Percentiles rank a stretch among this genome's conserved stretches.
Conservation (phyloP, 1,140 invertebrate genomes). For the Drosophila neocordata region DNA sequence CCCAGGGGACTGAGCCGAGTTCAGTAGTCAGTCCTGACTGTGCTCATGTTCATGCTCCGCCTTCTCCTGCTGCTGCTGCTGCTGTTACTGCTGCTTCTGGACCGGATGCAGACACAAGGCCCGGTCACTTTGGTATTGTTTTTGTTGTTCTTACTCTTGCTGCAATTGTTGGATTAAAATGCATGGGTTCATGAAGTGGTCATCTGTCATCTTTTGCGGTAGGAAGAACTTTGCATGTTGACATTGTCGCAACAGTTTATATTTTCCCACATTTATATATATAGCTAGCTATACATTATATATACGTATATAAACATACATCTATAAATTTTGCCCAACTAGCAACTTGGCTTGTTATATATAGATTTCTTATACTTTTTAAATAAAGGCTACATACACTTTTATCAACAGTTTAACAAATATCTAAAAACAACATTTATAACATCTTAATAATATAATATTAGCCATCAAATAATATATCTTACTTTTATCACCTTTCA, state of each 20-base stretch:
- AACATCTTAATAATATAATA: no score
- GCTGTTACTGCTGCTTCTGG: conserved; percentile 9
- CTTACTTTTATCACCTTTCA: no score
- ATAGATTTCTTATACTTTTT: conserved; percentile 31
- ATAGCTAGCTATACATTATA: conserved; percentile 1
- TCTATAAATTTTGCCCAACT: not conserved
- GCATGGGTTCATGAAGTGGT: conserved; percentile 81
- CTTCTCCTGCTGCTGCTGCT: not conserved
- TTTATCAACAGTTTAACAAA: no score
- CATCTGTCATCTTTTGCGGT: conserved; percentile 80
- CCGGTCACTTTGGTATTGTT: conserved; percentile 40
- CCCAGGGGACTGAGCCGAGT: conserved; percentile 11
- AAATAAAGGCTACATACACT: no score
- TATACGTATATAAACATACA: conserved; percentile 4
- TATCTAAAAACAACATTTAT: no score
- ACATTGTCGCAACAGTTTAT: conserved; percentile 81
- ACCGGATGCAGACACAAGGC: conserved; percentile 60
- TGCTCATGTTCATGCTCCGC: not conserved
- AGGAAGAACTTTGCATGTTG: conserved; percentile 79
- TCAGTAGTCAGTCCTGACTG: conserved; percentile 20
- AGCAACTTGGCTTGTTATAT: conserved; percentile 17
- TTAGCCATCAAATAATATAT: no score
- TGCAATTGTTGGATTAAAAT: conserved; percentile 67
- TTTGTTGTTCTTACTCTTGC: conserved; percentile 62
- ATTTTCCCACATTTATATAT: conserved; percentile 1